A percentile compares a stretch with the other conserved stretches of the same genome.
Conservation (phyloP, 37 sponge, comb jelly and placozoan species). For the Agelas oroides region DNA sequence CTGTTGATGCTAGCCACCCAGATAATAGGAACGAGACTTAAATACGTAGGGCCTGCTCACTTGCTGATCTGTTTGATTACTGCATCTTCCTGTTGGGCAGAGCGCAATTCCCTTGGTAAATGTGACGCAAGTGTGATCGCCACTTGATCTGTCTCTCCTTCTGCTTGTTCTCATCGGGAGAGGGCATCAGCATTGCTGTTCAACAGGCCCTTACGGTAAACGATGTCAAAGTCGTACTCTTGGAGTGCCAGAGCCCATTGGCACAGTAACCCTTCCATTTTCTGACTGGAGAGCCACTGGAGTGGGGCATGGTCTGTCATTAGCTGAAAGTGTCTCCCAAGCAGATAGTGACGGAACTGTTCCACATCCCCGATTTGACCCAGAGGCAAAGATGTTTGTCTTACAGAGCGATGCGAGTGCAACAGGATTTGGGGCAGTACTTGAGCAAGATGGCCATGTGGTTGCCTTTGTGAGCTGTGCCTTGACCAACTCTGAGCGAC, state of each 20-base stretch:
- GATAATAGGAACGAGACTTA: not conserved
- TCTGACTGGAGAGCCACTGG: slow-evolving; percentile 59
- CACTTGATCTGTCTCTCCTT: not conserved
- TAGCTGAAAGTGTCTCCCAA: slow-evolving; percentile 41
- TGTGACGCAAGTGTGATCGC: too few species aligned
- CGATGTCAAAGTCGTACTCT: slow-evolving; percentile 48
- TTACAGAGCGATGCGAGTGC: too few species aligned
- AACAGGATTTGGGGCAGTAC: not conserved
- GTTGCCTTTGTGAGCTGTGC: too few species aligned
- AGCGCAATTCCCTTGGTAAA: too few species aligned
- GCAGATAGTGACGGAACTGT: slow-evolving; percentile 65
- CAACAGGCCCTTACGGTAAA: slow-evolving; percentile 35
- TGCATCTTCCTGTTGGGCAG: slow-evolving; percentile 1
- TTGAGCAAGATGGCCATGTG: too few species aligned
- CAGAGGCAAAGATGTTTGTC: slow-evolving; percentile 39
- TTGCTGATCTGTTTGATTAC: not conserved
- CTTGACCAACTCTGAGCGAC: too few species aligned
- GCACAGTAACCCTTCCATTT: slow-evolving; percentile 62
- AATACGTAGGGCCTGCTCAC: too few species aligned
- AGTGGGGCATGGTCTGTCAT: slow-evolving; percentile 66
- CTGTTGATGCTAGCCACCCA: too few species aligned
- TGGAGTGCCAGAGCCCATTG: slow-evolving; percentile 61
- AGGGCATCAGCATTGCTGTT: slow-evolving; percentile 71
- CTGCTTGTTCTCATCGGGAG: slow-evolving; percentile 14
- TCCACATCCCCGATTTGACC: slow-evolving; percentile 35